Conservation (phyloP, 2,113 vertebrate genomes). For the Callaeas wilsoni region DNA sequence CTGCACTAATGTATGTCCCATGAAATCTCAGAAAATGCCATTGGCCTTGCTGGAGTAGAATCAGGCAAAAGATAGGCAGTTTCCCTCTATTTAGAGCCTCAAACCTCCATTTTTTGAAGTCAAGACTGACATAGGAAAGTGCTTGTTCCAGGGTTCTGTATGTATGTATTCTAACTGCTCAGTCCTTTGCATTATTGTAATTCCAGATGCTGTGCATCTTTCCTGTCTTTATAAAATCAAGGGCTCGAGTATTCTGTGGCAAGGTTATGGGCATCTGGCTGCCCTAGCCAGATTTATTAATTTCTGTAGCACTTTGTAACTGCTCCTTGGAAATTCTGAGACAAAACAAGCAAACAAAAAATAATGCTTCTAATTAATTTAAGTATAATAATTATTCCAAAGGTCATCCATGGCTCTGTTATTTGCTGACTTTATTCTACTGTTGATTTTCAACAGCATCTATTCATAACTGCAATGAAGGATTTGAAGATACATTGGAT, state of each 20-base stretch:
- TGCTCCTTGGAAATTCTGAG: background rate
- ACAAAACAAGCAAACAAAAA: background rate
- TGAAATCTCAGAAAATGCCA: background rate
- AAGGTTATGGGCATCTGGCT: background rate
- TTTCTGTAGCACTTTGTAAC: background rate
- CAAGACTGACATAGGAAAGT: rapidly evolving
- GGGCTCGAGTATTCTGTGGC: background rate
- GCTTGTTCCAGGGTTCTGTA: background rate
- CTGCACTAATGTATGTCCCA: background rate
- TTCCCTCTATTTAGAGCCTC: background rate
- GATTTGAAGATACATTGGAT: background rate
- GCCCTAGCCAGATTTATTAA: background rate
- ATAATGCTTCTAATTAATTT: background rate
- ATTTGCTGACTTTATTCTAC: background rate
- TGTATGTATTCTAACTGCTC: background rate
- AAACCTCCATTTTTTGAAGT: background rate
- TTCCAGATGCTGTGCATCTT: background rate
- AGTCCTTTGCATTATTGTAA: background rate
- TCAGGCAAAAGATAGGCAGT: background rate
- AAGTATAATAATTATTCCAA: background rate
- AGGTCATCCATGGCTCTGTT: background rate
- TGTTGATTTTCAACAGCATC: background rate
- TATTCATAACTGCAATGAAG: background rate
- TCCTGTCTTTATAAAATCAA: background rate
- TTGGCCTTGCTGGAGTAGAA: background rate